phyloP scores from a whole-genome alignment of 35 echinoderm and acorn worm genomes.

The Ophiothrix spiculata region DNA sequence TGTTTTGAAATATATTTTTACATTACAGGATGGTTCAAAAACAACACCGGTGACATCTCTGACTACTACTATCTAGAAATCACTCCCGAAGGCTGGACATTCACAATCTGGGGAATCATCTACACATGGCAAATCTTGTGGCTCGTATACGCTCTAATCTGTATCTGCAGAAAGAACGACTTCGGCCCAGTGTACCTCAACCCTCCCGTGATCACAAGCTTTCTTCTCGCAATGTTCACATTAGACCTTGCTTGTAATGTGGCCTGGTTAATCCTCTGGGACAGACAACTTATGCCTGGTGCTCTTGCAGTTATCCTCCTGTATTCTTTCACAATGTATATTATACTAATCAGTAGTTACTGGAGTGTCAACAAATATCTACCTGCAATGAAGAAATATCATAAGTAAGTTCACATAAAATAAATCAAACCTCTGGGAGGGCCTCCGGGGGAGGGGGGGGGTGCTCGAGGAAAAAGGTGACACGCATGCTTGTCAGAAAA shows the following conservation, averaged over 20 bases:
- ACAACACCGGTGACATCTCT: conserved; percentile 44
- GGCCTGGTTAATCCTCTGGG: conserved; percentile 68
- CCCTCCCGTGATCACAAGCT: conserved; percentile 39
- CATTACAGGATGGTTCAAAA: conserved; percentile 46
- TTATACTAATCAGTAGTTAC: conserved; percentile 55
- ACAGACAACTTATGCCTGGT: conserved; percentile 35
- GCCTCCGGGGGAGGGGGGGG: no score
- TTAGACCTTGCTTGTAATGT: conserved; percentile 64
- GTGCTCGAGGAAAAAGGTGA: no score
- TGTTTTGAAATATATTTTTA: neutral
- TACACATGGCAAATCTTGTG: conserved; percentile 63
- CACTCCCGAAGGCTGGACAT: conserved; percentile 84
- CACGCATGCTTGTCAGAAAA: no score
- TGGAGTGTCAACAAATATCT: conserved; percentile 38
- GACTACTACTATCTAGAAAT: conserved; percentile 63
- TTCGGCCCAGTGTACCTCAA: conserved; percentile 65
- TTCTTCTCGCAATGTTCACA: conserved; percentile 47
- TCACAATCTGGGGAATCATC: conserved; percentile 84
- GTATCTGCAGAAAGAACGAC: conserved; percentile 44
- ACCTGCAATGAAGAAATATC: conserved; percentile 30
- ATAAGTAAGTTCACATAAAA: conserved; percentile 50
- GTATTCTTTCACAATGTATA: conserved; percentile 46
- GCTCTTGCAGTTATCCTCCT: conserved; percentile 52
- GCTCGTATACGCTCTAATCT: conserved; percentile 51
- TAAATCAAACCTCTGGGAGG: no score